phyloP scores from a whole-genome alignment of 2,113 vertebrate species.

The Barnardius zonarius region DNA sequence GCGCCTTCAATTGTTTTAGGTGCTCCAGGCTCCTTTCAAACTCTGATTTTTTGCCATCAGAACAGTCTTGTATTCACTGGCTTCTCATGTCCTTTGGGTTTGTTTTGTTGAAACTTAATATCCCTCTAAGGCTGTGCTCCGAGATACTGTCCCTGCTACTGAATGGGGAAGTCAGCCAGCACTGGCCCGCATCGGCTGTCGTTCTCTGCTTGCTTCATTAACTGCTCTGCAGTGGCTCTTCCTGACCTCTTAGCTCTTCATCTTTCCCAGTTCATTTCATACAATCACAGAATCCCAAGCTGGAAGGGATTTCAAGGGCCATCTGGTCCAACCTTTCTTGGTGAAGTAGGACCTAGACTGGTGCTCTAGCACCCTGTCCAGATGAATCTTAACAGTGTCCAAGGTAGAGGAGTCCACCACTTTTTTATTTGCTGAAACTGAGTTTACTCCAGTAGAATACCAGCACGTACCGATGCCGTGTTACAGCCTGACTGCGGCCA shows the following conservation, averaged over 20 bases:
- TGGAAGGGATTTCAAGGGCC: background rate
- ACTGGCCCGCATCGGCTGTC: accelerated
- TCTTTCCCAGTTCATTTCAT: background rate
- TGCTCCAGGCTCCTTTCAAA: background rate
- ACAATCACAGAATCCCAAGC: background rate
- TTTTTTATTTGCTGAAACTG: background rate
- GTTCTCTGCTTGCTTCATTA: background rate
- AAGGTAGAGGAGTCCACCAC: background rate
- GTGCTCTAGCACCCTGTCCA: background rate
- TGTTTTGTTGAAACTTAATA: background rate
- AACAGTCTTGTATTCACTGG: background rate
- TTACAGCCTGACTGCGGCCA: background rate
- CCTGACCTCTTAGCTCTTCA: background rate
- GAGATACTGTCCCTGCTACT: background rate
- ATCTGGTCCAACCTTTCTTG: background rate
- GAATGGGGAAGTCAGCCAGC: background rate
- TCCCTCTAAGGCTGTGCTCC: accelerated
- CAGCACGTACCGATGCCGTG: accelerated
- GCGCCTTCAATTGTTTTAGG: background rate
- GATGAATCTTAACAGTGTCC: background rate
- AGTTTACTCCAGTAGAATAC: background rate
- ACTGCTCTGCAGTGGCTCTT: background rate
- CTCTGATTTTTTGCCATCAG: background rate
- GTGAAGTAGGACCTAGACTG: background rate
- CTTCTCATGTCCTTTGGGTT: background rate